phyloP scores from a whole-genome alignment of 1,140 invertebrate species.

The Plectrocnemia conspersa region DNA sequence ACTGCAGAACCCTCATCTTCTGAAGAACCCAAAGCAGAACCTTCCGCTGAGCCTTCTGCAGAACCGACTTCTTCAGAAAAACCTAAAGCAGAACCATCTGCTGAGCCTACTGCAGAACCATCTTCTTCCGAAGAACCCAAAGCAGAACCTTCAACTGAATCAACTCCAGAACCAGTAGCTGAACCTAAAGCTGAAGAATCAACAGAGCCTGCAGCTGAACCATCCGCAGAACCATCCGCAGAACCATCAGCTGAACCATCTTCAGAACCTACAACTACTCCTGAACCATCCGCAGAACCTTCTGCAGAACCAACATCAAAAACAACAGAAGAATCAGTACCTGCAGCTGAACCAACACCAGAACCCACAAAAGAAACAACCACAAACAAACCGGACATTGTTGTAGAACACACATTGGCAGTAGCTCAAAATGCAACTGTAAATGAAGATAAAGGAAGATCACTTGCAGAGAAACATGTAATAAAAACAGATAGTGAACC shows the following conservation, averaged over 20 bases:
- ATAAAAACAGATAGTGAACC: not conserved
- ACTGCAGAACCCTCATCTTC: constrained; percentile 38
- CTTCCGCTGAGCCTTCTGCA: constrained; percentile 38
- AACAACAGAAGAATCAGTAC: constrained; percentile 28
- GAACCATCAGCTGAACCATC: constrained; percentile 36
- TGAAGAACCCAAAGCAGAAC: constrained; percentile 37
- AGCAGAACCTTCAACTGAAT: constrained; percentile 21
- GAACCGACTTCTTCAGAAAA: constrained; percentile 36
- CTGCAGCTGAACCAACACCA: constrained; percentile 32
- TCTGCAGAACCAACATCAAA: constrained; percentile 34
- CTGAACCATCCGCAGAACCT: constrained; percentile 38
- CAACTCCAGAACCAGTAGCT: constrained; percentile 33
- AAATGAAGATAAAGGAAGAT: not conserved
- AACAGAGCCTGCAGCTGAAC: constrained; percentile 27
- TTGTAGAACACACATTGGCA: no score
- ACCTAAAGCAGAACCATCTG: constrained; percentile 25
- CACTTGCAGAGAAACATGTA: not conserved
- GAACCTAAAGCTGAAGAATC: constrained; percentile 32
- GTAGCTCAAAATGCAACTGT: not conserved
- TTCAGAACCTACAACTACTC: constrained; percentile 36
- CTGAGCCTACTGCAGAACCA: constrained; percentile 37
- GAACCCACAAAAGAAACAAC: constrained; percentile 32
- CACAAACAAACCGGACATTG: constrained; percentile 33
- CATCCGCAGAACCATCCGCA: constrained; percentile 28
- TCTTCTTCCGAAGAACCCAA: constrained; percentile 36